A percentile compares a stretch with the other conserved stretches of the same genome.
Evolutionary conservation across 2,113 vertebrate genomes (phyloP).

Genomic region (Neolamprologus sp.): DNA sequence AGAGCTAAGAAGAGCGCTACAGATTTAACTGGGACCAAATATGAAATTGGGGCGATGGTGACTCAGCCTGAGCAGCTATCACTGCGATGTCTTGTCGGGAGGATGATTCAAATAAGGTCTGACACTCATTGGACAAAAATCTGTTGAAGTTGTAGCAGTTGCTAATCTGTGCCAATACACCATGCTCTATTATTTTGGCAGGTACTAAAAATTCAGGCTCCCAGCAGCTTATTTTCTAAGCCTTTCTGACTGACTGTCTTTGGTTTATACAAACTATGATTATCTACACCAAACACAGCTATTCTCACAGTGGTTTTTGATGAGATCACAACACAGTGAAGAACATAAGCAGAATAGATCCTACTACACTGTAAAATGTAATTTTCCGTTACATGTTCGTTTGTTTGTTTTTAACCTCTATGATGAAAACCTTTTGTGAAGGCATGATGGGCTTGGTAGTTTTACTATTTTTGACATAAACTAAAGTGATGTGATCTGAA

Average conservation of each 20-base stretch:
- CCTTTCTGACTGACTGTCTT: not conserved
- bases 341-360: not conserved
- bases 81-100: not conserved
- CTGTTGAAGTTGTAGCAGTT: not conserved
- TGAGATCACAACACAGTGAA: not conserved
- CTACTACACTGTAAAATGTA: not conserved
- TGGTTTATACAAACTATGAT: not conserved
- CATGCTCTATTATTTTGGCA: slow-evolving; percentile 6
- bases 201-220: not conserved
- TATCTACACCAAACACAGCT: not conserved
- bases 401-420: not conserved
- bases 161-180: not conserved
- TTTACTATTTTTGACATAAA: not conserved
- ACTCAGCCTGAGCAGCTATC: not conserved
- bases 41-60: not conserved
- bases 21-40: not conserved
- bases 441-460: not conserved
- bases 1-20: not conserved
- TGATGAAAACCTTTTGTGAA: not conserved
- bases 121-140: not conserved
- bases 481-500: not conserved
- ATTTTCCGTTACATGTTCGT: not conserved
- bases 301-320: not conserved
- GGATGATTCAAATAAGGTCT: not conserved
- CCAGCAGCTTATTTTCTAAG: not conserved